phyloP scores from a whole-genome alignment of 2,888 invertebrate genomes.

The Cacoxenus indagator region DNA sequence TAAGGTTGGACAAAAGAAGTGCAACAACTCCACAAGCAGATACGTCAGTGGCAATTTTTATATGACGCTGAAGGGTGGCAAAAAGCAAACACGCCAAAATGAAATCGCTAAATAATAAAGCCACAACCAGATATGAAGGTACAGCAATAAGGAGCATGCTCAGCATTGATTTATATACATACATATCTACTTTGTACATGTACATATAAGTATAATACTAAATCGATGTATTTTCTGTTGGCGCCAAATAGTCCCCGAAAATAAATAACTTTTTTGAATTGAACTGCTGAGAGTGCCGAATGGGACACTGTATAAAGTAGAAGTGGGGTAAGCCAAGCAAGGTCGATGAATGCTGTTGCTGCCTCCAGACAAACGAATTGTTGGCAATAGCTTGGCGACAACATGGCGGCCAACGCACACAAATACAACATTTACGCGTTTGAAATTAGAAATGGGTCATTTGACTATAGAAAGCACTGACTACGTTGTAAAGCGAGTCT shows the following conservation, averaged over 20 bases:
- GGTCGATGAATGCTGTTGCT: conserved; percentile 44
- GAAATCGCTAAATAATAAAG: too few relatives aligned
- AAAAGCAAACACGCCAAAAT: too few relatives aligned
- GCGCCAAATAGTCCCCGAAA: conserved; percentile 55
- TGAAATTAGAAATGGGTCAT: conserved; percentile 37
- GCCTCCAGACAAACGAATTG: conserved; percentile 16
- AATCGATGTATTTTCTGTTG: conserved; percentile 56
- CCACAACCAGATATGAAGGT: too few relatives aligned
- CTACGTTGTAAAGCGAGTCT: too few relatives aligned
- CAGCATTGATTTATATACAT: too few relatives aligned
- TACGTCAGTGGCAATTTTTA: too few relatives aligned
- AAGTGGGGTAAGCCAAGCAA: conserved; percentile 19
- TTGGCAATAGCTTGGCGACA: conserved; percentile 41
- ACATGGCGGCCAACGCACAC: conserved; percentile 38
- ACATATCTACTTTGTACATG: background rate
- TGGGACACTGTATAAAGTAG: background rate
- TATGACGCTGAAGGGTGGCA: too few relatives aligned
- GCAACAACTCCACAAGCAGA: too few relatives aligned
- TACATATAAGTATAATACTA: conserved; percentile 20
- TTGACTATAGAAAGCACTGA: conserved; percentile 23
- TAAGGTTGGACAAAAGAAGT: too few relatives aligned
- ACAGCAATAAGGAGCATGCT: too few relatives aligned
- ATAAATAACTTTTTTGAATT: conserved; percentile 41
- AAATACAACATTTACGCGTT: conserved; percentile 13
- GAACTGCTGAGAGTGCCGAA: background rate